Evolutionary conservation across 2,797 vertebrate species (phyloP), one percentile per base, ranked within the genome.

Genomic region (Triplophysa yarkandensis): DNA sequence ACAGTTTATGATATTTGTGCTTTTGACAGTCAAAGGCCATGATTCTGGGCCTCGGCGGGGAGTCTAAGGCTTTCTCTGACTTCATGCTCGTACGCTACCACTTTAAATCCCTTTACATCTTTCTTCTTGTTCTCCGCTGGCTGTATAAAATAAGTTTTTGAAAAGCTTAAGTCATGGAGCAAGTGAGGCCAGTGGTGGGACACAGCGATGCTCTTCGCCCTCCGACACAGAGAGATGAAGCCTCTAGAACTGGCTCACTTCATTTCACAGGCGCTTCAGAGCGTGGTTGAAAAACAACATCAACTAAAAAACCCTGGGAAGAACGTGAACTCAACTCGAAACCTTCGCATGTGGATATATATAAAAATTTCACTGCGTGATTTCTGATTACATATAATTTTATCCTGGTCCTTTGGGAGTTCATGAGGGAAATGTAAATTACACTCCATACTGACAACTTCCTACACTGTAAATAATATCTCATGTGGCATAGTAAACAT

Each of bases 11-110:
- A 1, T 43, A 52, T 27, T 36, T 63, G 71, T 44, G 48, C 28
- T 52, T 67, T 48, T 74, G 36, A 52, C 65, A 63, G 77, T 78
- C 65, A 68, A 78, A 78, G 64, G 17, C 64, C 46, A 68, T 3
- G n/a, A 39, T 55, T 57, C 48, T 46, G 46, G 57, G 58, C 70
- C 48, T 63, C 17, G 11, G 25, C 19, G 36, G 62, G 54, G 43
- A 8, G 30, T 43, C 63, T 72, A 54, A 54, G 48, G 28, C 28
- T 77, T 69, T 62, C 46, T 23, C 36, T 27, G 19, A 57, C 21
- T 25, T 64, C 13, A 27, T 21, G 50, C 68, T 68, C 10, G 41
- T 54, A 46, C 46, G 17, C 28, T 72, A 19, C 21, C 21, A 55
- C 21, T 67, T 62, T 69, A 75, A 75, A 62, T 73, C 41, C 60